Evolutionary conservation across 1,140 invertebrate genomes (phyloP), one percentile per base, ranked within the genome.

Genomic region (Oedothorax gibbosus): DNA sequence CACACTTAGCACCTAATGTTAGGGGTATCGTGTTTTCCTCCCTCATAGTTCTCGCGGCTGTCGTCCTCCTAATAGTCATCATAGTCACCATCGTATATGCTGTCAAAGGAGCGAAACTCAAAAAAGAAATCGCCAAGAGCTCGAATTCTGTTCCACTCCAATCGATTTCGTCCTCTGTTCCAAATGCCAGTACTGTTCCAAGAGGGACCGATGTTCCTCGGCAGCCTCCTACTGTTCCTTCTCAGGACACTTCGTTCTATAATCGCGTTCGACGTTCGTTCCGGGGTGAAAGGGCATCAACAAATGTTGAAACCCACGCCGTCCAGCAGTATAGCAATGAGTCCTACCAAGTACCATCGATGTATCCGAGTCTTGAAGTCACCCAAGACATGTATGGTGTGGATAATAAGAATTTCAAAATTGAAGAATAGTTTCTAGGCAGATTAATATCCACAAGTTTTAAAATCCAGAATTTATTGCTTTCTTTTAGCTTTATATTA

Each of bases 311-410:
- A 0, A 11, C 35, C 5, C 3, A 65, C 6, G 35, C 35, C 35
- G 35, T 35, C 35, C 35, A 35, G 5, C 10, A 53, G 6, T 50
- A 15, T 7, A 35, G 20, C 9, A 35, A 18, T 4, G 80, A 82
- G 54, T 15, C 57, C 4, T 60, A 71, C 21, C 53, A 69, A 12
- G 78, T 81, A 7, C 80, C 80, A 0, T 82, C 80, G 0, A 82
- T 82, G 80, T 82, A 82, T 54, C 80, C 80, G 21, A 73, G 54
- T 62, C 57, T 82, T n/a, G 68, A 82, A 5, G 68, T 21, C 8
- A 7, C 15, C 8, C 56, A 35, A 20, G 35, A 10, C 20, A 12
- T 0, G 7, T 49, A 51, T 18, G 68, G 69, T 5, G 9, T 71
- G 10, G 69, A 18, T 53, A 71, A 71, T 18, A 49, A 49, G 11